These are phyloP conservation scores for Coptotermes formosanus DNA, from an alignment of 1,140 invertebrate species.

Conservation along the genomic window DNA sequence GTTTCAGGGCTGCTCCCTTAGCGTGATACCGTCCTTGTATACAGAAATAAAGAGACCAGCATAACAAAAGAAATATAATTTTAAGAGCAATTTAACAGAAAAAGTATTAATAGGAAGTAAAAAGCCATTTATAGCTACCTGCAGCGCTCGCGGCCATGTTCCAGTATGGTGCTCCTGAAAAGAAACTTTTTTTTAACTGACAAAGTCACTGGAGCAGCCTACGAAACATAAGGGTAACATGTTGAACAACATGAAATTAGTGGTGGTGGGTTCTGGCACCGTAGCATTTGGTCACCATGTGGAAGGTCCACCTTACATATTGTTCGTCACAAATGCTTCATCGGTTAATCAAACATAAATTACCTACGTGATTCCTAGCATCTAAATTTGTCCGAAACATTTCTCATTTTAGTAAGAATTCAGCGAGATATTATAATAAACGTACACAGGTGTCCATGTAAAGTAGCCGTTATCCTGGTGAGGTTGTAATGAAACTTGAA, in stretches of 20 bases:
- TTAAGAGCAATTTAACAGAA: slow-evolving; percentile 19
- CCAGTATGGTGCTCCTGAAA: slow-evolving; percentile 3
- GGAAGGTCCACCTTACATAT: background rate
- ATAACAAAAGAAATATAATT: background rate
- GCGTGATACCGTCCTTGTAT: background rate
- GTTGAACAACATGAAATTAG: background rate
- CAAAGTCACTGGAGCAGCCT: background rate
- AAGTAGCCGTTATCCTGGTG: too few species aligned
- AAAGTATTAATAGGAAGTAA: background rate
- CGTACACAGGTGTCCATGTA: too few species aligned
- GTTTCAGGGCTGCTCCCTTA: background rate
- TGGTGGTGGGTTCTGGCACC: too few species aligned
- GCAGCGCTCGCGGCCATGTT: background rate
- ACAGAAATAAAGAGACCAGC: background rate
- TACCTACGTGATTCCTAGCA: background rate
- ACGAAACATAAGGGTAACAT: background rate
- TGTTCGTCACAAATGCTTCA: background rate
- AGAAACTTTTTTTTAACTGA: background rate
- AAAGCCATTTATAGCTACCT: background rate
- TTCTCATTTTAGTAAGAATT: too few species aligned
- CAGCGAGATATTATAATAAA: too few species aligned
- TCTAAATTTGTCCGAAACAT: background rate
- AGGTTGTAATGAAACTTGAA: too few species aligned
- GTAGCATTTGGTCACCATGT: background rate
- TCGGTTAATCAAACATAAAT: background rate